Conservation (phyloP, 2,113 vertebrate species). For the Todiramphus chloris region DNA sequence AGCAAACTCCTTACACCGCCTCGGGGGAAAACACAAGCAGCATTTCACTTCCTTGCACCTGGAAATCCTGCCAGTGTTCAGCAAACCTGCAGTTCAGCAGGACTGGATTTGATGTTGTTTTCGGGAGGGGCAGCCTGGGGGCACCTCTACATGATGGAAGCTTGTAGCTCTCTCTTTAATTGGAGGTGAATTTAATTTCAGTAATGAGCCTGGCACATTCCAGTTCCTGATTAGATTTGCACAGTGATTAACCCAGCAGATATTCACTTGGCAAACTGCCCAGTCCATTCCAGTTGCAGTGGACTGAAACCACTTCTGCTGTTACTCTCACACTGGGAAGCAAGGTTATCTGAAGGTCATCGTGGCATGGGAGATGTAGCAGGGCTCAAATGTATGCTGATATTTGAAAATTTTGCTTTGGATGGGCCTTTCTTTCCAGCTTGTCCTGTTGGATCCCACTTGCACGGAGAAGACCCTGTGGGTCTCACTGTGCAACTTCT, state of each 20-base stretch:
- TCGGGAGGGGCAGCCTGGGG: slow-evolving; percentile 49
- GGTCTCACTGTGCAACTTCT: background rate
- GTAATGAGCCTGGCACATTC: slow-evolving; percentile 68
- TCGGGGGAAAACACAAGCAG: background rate
- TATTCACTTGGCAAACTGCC: slow-evolving; percentile 52
- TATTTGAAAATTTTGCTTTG: background rate
- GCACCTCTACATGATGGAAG: slow-evolving; percentile 28
- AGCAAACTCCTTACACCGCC: background rate
- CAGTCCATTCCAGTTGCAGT: slow-evolving; percentile 47
- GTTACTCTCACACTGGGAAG: background rate
- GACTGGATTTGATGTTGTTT: background rate
- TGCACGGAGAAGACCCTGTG: background rate
- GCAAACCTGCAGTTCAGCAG: slow-evolving; percentile 4
- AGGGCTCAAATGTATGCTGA: background rate
- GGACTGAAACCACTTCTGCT: slow-evolving; percentile 58
- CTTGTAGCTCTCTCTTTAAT: slow-evolving; percentile 55
- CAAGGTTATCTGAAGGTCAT: slow-evolving; percentile 36
- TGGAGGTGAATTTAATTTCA: slow-evolving; percentile 62
- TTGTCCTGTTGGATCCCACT: background rate
- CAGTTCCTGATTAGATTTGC: slow-evolving; percentile 64
- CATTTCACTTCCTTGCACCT: slow-evolving; percentile 28
- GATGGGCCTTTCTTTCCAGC: background rate
- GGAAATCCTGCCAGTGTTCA: background rate
- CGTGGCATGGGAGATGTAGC: background rate
- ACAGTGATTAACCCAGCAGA: slow-evolving; percentile 63